phyloP scores from a whole-genome alignment of 1,140 invertebrate species.

The Bombus soroeensis region DNA sequence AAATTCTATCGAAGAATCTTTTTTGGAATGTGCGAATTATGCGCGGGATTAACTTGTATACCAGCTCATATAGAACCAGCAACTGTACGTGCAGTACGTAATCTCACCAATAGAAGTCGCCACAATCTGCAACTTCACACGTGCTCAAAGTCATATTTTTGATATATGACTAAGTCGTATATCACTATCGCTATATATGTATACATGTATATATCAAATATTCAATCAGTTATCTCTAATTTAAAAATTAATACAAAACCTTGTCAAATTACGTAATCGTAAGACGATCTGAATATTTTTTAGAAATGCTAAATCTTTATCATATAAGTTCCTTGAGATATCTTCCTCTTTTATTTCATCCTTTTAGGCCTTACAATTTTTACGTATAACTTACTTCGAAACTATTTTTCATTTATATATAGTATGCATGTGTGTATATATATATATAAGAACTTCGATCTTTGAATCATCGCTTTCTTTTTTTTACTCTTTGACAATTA shows the following conservation, averaged over 20 bases:
- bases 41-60: background rate
- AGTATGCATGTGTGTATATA: background rate
- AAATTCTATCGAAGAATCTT: background rate
- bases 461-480: background rate
- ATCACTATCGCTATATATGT: background rate
- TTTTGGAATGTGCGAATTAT: background rate
- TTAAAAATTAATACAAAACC: background rate
- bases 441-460: background rate
- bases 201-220: background rate
- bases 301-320: background rate
- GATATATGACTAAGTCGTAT: background rate
- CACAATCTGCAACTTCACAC: slow-evolving; percentile 30
- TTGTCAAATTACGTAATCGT: background rate
- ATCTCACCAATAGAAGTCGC: slow-evolving; percentile 56
- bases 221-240: background rate
- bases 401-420: background rate
- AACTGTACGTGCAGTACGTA: slow-evolving; percentile 14
- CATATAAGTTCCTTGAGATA: background rate
- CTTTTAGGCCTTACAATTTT: background rate
- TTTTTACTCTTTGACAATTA: background rate
- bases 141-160: background rate
- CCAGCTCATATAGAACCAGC: slow-evolving; percentile 26
- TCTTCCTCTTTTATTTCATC: background rate
- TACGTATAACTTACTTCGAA: background rate
- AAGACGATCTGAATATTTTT: background rate